A percentile compares a stretch with the other conserved stretches of the same genome.
These are phyloP conservation scores for Damaliscus lunatus DNA, from an alignment of 2,113 vertebrate species.

Conservation along the genomic window DNA sequence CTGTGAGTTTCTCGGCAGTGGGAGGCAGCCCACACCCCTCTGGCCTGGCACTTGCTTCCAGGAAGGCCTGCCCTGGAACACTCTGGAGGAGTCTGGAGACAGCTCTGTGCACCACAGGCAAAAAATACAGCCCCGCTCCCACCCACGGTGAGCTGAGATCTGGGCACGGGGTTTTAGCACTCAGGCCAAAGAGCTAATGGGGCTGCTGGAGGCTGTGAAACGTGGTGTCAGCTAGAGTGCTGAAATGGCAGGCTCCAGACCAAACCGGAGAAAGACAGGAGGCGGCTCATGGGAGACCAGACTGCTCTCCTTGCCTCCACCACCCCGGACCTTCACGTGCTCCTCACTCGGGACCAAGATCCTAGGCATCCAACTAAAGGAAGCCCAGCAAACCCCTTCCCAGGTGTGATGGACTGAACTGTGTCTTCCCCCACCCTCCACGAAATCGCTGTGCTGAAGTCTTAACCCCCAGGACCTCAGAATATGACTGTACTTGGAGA, in stretches of 20 bases:
- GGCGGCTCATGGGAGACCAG: background rate
- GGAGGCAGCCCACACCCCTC: background rate
- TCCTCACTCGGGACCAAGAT: background rate
- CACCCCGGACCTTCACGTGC: background rate
- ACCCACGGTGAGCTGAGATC: background rate
- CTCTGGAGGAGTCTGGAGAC: conserved; percentile 33
- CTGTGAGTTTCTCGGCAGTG: background rate
- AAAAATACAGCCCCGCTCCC: background rate
- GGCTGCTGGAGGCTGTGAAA: conserved; percentile 54
- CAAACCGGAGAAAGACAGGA: background rate
- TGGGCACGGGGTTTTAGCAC: conserved; percentile 41
- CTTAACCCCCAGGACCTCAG: background rate
- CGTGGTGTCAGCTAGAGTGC: conserved; percentile 23
- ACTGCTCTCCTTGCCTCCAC: background rate
- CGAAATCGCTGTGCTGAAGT: background rate
- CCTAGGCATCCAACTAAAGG: background rate
- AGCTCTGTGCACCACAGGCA: conserved; percentile 3
- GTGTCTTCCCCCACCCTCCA: background rate
- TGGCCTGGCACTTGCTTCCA: background rate
- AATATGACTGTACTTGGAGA: background rate
- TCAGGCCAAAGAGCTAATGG: conserved; percentile 68
- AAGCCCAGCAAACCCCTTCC: background rate
- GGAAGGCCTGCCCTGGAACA: conserved; percentile 20
- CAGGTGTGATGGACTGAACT: background rate
- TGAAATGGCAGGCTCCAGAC: conserved; percentile 36